These are phyloP conservation scores for Ceuthmochares aereus DNA, from an alignment of 2,113 vertebrate species.

Conservation along the genomic window DNA sequence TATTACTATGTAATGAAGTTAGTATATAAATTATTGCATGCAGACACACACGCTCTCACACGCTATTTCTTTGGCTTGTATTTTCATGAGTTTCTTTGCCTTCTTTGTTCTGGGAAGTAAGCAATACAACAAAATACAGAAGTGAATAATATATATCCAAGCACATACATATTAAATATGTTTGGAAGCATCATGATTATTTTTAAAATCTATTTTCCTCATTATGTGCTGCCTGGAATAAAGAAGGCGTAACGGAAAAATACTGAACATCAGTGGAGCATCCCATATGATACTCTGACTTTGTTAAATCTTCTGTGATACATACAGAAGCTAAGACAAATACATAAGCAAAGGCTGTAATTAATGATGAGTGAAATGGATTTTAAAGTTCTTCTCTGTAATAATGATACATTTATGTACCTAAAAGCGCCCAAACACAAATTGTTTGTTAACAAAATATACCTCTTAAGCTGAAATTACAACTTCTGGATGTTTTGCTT, in stretches of 20 bases:
- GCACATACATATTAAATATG: background rate
- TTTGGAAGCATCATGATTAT: background rate
- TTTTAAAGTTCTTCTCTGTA: background rate
- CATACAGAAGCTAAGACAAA: background rate
- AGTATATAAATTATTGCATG: slow-evolving; percentile 12
- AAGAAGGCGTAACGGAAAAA: background rate
- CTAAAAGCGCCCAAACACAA: background rate
- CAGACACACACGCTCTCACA: background rate
- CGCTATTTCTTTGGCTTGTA: background rate
- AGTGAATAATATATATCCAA: background rate
- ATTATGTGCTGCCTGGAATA: background rate
- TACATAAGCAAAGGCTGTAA: background rate
- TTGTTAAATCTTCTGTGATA: background rate
- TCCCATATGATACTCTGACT: background rate
- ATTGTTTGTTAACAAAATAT: background rate
- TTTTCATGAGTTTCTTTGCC: background rate
- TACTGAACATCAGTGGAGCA: background rate
- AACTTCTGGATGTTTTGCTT: background rate
- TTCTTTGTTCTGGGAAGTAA: slow-evolving; percentile 29
- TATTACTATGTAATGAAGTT: background rate
- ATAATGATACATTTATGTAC: background rate
- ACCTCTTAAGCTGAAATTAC: background rate
- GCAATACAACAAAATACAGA: background rate
- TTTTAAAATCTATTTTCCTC: background rate
- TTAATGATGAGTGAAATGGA: background rate